Evolutionary conservation across 2,113 vertebrate species (phyloP).

Genomic region (Anolis sagrei): DNA sequence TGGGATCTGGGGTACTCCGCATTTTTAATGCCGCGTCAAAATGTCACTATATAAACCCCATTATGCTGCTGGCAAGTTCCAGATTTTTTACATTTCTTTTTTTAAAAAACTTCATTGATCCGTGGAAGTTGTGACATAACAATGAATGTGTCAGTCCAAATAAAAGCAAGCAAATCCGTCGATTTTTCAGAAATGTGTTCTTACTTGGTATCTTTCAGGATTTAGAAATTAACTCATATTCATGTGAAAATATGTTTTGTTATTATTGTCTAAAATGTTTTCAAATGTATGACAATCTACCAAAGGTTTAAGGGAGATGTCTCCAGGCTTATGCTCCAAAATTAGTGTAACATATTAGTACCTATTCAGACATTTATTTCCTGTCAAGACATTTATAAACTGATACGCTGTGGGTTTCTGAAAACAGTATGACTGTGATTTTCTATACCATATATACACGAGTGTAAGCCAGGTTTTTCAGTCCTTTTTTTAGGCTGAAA

Average conservation of each 20-base stretch:
- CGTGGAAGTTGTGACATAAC: constrained; percentile 69
- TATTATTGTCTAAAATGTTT: neutral
- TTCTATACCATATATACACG: no score
- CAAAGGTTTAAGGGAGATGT: neutral
- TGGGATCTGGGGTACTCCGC: constrained; percentile 22
- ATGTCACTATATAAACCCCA: constrained; percentile 37
- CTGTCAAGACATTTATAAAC: no score
- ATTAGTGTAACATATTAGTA: neutral
- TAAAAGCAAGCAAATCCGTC: constrained; percentile 61
- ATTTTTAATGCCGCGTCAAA: constrained; percentile 51
- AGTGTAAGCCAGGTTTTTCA: no score
- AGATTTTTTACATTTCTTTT: constrained; percentile 38
- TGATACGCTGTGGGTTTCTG: no score
- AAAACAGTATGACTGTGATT: no score
- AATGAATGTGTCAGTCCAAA: constrained; percentile 70
- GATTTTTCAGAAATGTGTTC: constrained; percentile 37
- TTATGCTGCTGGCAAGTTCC: constrained; percentile 18
- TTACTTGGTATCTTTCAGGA: rapidly evolving
- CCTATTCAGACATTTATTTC: no score
- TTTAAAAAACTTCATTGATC: constrained; percentile 56
- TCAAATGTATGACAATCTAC: neutral
- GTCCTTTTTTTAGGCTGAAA: no score
- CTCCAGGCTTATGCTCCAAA: neutral
- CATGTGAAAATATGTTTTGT: neutral
- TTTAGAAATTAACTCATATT: neutral